These are phyloP conservation scores for Desoria tigrina DNA, from an alignment of 2,888 invertebrate species.

Conservation along the genomic window DNA sequence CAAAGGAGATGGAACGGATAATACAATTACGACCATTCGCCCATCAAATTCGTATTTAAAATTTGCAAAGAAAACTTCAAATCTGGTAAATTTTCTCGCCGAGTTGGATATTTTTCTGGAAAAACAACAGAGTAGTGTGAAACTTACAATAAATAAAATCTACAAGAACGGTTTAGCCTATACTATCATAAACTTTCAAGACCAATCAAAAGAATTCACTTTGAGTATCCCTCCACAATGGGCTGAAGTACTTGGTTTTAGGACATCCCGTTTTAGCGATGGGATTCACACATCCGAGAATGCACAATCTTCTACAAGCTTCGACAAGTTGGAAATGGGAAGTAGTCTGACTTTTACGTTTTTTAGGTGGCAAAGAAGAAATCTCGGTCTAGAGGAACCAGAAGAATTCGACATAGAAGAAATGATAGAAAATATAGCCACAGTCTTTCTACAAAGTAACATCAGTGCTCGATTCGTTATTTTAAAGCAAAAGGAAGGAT, in stretches of 20 bases:
- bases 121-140: too few relatives aligned
- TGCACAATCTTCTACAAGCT: background rate
- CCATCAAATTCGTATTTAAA: background rate
- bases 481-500: too few relatives aligned
- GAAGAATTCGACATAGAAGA: background rate
- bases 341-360: background rate
- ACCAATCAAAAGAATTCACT: background rate
- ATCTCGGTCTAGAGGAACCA: background rate
- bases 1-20: background rate
- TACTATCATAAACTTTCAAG: too few relatives aligned
- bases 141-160: background rate
- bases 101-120: too few relatives aligned
- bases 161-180: background rate
- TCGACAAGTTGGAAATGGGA: background rate
- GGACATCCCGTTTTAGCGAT: background rate
- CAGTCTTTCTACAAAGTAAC: background rate
- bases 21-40: background rate
- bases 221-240: background rate
- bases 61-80: background rate
- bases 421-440: background rate
- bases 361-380: background rate
- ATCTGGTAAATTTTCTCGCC: background rate
- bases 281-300: background rate
- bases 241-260: constrained; percentile 1
- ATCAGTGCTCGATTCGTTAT: background rate